These are phyloP conservation scores for Eupithecia subumbrata DNA, from an alignment of 2,888 invertebrate genomes.

Conservation along the genomic window DNA sequence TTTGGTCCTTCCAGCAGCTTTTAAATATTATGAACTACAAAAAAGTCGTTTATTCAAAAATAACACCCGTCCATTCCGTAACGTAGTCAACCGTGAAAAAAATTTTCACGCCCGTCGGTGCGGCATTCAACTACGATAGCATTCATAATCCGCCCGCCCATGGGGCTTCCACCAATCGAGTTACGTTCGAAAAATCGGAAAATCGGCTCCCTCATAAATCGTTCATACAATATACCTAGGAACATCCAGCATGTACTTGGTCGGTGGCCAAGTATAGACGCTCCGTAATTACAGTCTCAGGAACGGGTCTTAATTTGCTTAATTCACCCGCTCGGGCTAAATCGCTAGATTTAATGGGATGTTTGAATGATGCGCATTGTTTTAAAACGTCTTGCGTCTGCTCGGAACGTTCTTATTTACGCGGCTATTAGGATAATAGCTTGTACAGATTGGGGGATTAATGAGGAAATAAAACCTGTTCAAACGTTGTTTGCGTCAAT, in stretches of 20 bases:
- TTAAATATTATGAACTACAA: constrained; percentile 2
- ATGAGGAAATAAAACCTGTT: constrained; percentile 9
- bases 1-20: neutral
- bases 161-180: constrained; percentile 64
- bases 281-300: constrained; percentile 79
- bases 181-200: constrained; percentile 64
- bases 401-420: constrained; percentile 57
- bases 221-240: constrained; percentile 39
- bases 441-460: constrained; percentile 14
- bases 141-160: constrained; percentile 68
- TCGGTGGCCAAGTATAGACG: constrained; percentile 75
- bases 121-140: constrained; percentile 60
- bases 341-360: constrained; percentile 78
- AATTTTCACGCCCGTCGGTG: constrained; percentile 51
- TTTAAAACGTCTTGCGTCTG: constrained; percentile 71
- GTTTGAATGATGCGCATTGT: constrained; percentile 79
- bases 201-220: constrained; percentile 65
- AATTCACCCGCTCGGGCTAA: constrained; percentile 76
- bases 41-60: constrained; percentile 30
- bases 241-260: constrained; percentile 58
- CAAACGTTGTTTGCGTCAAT: neutral
- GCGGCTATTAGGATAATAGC: constrained; percentile 43
- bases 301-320: constrained; percentile 80
- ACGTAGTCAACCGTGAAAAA: constrained; percentile 44
- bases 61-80: constrained; percentile 26